Percentiles rank a stretch among this genome's conserved stretches.
These are phyloP conservation scores for Macropus fuliginosus DNA, from an alignment of 2,797 vertebrate species.

Conservation along the genomic window DNA sequence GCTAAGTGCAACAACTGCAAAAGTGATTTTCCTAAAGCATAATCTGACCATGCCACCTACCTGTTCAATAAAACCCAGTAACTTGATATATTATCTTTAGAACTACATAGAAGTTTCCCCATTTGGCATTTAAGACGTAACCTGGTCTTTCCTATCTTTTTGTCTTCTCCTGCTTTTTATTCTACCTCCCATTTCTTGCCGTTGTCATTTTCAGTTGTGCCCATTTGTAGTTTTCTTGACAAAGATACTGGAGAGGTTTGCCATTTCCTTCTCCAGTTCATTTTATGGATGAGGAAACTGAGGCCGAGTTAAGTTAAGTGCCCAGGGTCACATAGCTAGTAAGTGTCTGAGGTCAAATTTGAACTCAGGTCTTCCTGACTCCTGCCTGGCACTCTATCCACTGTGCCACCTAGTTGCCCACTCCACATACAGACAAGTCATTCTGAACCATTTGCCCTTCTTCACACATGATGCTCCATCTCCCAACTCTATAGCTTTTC, in stretches of 20 bases:
- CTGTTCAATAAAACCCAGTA: not conserved
- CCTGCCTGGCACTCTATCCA: not conserved
- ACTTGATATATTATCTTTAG: not conserved
- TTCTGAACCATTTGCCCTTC: not conserved
- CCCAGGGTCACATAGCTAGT: too few relatives aligned
- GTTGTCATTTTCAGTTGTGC: not conserved
- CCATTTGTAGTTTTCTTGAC: not conserved
- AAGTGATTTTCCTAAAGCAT: not conserved
- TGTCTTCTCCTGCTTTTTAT: not conserved
- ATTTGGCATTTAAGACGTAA: not conserved
- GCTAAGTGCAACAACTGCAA: not conserved
- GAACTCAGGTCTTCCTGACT: not conserved
- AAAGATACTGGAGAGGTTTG: not conserved
- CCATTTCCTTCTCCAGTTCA: not conserved
- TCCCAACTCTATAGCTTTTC: not conserved
- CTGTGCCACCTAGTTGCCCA: not conserved
- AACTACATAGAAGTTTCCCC: not conserved
- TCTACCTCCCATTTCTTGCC: not conserved
- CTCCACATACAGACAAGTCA: not conserved
- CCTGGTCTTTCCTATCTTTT: not conserved
- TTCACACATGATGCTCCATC: not conserved
- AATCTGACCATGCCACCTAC: not conserved
- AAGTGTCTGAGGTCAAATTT: not conserved
- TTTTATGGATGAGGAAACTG: not conserved
- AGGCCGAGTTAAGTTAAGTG: too few relatives aligned